Conservation (phyloP, 2,888 invertebrate species). For the Lithosia quadra region DNA sequence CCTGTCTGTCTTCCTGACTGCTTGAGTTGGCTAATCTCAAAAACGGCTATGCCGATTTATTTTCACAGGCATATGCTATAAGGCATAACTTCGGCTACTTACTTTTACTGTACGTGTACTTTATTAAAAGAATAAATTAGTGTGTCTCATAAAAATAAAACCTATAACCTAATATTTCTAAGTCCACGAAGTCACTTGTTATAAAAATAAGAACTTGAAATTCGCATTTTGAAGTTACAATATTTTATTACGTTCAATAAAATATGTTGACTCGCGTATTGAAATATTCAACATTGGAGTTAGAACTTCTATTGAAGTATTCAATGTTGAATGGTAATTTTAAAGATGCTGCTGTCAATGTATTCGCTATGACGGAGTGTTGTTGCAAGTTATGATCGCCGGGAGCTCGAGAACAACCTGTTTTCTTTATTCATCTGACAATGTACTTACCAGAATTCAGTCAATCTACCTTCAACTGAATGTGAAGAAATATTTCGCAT, state of each 20-base stretch:
- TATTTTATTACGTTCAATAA: background rate
- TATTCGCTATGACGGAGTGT: conserved; percentile 7
- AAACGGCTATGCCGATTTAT: too few relatives aligned
- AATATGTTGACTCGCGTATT: conserved; percentile 8
- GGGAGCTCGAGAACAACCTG: conserved; percentile 28
- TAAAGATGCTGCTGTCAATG: conserved; percentile 1
- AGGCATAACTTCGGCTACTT: too few relatives aligned
- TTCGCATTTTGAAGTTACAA: background rate
- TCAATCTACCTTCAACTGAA: too few relatives aligned
- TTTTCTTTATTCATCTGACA: conserved; percentile 17
- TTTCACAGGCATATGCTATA: too few relatives aligned
- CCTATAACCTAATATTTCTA: too few relatives aligned
- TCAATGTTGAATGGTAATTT: conserved; percentile 23
- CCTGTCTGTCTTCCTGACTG: too few relatives aligned
- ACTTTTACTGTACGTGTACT: too few relatives aligned
- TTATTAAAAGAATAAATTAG: too few relatives aligned
- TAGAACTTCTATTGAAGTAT: conserved; percentile 11
- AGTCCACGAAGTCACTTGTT: background rate
- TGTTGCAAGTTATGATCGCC: conserved; percentile 18
- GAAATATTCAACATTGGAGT: conserved; percentile 10
- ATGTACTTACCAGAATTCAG: background rate
- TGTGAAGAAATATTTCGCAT: too few relatives aligned
- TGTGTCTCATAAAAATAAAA: too few relatives aligned
- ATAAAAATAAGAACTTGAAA: background rate
- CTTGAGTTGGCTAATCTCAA: too few relatives aligned